Base-by-base conservation (phyloP, 1,140 invertebrate species). In the Mya arenaria region DNA sequence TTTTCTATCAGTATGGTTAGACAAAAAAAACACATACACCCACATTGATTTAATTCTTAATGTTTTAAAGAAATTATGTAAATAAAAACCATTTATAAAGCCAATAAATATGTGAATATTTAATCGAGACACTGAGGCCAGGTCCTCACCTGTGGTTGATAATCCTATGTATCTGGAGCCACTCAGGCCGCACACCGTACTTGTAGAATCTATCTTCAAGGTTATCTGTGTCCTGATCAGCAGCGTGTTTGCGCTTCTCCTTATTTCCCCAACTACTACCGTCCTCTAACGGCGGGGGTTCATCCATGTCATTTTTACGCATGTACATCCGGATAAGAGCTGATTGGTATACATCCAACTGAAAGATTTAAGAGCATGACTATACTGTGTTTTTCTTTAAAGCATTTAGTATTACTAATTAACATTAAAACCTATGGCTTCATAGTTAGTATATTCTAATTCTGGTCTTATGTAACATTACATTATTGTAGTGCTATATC, bases 101-200 rank as follows among this genome's bases (percentile, higher is more conserved):
- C n/a, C n/a, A n/a, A n/a, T n/a, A n/a, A n/a, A n/a, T n/a, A n/a
- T n/a, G n/a, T n/a, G n/a, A n/a, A n/a, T n/a, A n/a, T n/a, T n/a
- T n/a, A n/a, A n/a, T n/a, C 25, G 17, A 73, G n/a, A 71, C 69
- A 74, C 30, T 36, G 15, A 8, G 58, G 25, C 5, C 39, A 69
- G 15, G 58, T 52, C 65, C 84, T 52, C 68, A 92, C 91, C 86
- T 90, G 81, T 93, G 91, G 77, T 92, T 92, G 34, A 94, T 90
- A 65, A 93, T 90, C 48, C 92, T 83, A 78, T 92, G 89, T 8
- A 94, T 90, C 63, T 98, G 96, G 32, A 99, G 92, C 99, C 99
- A 99, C 92, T 99, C 99, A 0, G 99, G 98, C 89, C 99, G 96
- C 0, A 99, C 97, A 30, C 99, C 99, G 91, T 99, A 99, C 90